These are phyloP conservation scores for Prochilodus magdalenae DNA, from an alignment of 2,113 vertebrate genomes.

Conservation along the genomic window DNA sequence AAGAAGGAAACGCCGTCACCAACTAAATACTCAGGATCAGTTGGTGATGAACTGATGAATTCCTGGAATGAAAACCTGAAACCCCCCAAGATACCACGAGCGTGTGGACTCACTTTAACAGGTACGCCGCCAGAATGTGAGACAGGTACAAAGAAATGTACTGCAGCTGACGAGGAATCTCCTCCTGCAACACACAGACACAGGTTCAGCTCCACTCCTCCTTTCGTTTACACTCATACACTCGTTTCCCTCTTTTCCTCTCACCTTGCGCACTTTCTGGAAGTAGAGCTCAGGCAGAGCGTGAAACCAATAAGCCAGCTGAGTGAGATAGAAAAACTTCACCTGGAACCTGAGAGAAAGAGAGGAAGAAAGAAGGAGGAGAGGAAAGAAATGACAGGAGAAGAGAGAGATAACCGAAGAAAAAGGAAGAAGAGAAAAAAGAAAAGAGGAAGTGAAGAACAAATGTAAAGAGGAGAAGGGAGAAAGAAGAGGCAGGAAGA, in stretches of 20 bases:
- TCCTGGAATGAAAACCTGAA: no score
- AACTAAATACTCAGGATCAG: no score
- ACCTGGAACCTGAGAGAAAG: constrained; percentile 88
- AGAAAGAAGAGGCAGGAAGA: background rate
- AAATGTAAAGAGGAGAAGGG: constrained; percentile 17
- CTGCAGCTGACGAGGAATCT: constrained; percentile 90
- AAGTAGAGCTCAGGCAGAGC: constrained; percentile 97
- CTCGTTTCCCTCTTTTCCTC: constrained; percentile 56
- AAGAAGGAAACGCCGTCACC: no score
- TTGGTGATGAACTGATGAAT: no score
- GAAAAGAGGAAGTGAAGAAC: background rate
- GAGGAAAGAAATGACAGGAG: background rate
- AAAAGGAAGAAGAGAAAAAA: background rate
- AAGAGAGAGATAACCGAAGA: background rate
- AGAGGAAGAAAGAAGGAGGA: background rate
- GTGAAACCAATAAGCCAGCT: constrained; percentile 96
- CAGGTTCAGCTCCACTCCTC: background rate
- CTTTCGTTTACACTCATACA: constrained; percentile 46
- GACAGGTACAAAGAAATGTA: constrained; percentile 91
- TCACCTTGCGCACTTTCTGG: constrained; percentile 98
- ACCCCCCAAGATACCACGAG: background rate
- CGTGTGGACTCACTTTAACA: constrained; percentile 88
- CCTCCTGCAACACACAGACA: constrained; percentile 82
- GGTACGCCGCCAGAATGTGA: constrained; percentile 91
- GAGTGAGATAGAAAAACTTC: constrained; percentile 98